phyloP scores from a whole-genome alignment of 2,888 invertebrate genomes.

The Drosophila testacea region DNA sequence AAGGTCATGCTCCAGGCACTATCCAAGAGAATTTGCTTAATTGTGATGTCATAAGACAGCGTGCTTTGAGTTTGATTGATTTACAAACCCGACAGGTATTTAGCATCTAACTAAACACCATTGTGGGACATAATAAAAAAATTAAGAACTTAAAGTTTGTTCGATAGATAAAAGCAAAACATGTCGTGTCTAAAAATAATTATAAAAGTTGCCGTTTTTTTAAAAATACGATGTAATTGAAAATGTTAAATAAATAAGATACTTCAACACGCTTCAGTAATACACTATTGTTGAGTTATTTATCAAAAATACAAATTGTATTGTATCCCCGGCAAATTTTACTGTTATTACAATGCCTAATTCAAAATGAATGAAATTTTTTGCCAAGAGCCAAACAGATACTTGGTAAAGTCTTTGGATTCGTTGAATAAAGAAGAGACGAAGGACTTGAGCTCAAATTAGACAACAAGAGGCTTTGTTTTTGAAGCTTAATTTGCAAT shows the following conservation, averaged over 20 bases:
- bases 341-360: constrained; percentile 51
- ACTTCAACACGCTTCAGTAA: background rate
- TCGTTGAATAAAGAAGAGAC: background rate
- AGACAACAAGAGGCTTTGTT: constrained; percentile 70
- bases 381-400: constrained; percentile 20
- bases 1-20: constrained; percentile 13
- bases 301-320: constrained; percentile 32
- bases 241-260: background rate
- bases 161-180: background rate
- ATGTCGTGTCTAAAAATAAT: background rate
- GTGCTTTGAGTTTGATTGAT: constrained; percentile 22
- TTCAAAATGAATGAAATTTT: constrained; percentile 60
- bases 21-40: background rate
- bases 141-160: background rate
- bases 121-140: background rate
- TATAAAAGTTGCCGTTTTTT: background rate
- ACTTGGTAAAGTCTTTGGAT: constrained; percentile 1
- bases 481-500: constrained; percentile 79
- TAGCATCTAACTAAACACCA: background rate
- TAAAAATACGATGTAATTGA: background rate
- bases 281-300: constrained; percentile 24
- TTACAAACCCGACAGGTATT: constrained; percentile 3
- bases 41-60: constrained; percentile 5
- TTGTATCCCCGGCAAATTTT: constrained; percentile 19
- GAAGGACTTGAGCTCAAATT: constrained; percentile 53